These are phyloP conservation scores for Chironomus striatipennis DNA, from an alignment of 1,140 invertebrate species.

Conservation along the genomic window DNA sequence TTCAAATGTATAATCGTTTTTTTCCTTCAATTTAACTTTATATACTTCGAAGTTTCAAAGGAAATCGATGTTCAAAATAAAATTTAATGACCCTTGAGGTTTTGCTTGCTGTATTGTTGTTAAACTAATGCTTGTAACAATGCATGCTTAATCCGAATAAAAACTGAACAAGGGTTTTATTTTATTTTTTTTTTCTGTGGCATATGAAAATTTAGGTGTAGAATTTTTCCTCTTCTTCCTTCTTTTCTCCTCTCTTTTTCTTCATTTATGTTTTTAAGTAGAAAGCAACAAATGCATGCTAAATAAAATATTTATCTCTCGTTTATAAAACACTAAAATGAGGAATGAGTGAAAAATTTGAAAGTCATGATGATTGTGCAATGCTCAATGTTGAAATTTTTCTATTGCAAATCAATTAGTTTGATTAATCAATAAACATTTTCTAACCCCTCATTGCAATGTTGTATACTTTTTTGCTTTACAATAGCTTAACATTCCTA, in stretches of 20 bases:
- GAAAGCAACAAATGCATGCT: conserved; percentile 6
- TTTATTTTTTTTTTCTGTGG: too few relatives aligned
- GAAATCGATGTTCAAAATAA: conserved; percentile 14
- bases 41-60: conserved; percentile 8
- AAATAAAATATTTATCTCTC: not conserved
- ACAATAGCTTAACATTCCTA: too few relatives aligned
- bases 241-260: not conserved
- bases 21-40: conserved; percentile 14
- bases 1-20: conserved; percentile 14
- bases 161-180: not conserved
- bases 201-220: not conserved
- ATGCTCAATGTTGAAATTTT: conserved; percentile 1
- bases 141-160: conserved; percentile 22
- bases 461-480: too few relatives aligned
- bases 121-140: conserved; percentile 10
- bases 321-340: not conserved
- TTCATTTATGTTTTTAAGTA: conserved; percentile 2
- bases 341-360: too few relatives aligned
- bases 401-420: conserved; percentile 23
- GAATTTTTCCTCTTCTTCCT: not conserved
- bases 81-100: conserved; percentile 12
- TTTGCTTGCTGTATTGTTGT: not conserved
- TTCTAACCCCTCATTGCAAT: not conserved
- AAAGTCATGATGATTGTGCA: conserved; percentile 21
- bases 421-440: conserved; percentile 23